Base-by-base conservation (phyloP, 2,113 vertebrate genomes). In the Balaenoptera acutorostrata region DNA sequence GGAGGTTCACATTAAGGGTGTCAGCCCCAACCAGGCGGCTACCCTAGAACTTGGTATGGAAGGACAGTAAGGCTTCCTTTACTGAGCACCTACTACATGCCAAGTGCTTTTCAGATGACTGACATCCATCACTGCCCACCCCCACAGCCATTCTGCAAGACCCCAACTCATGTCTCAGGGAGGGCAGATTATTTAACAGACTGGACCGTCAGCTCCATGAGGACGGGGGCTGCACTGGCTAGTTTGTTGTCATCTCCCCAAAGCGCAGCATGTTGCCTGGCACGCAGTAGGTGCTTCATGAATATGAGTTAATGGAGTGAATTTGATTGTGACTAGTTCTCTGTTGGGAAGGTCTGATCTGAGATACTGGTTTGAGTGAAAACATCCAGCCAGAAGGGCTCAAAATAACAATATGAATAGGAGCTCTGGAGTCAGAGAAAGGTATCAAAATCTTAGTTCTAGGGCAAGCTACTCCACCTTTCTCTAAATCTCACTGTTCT, bases 181-280 rank as follows among this genome's bases (percentile, higher is more conserved):
- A 78, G 10, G n/a, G 49, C 49, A 29, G 44, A 44, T 61, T 23
- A 63, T 15, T 39, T 63, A 25, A 6, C 1, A 46, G 44, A 49
- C 39, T 6, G 6, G 31, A 36, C 52, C 1, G 9, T 8, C 3
- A 86, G 61, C 25, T 10, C 49, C 5, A 0, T 0, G 33, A 83
- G n/a, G 59, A 0, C 5, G 17, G 20, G 55, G 18, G 11, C 14
- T 49, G 2, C 7, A 18, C 23, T 7, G 85, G 33, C 27, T 61
- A 52, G 33, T 23, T 8, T 7, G 44, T 9, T 11, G 21, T 4
- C 33, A 39, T 1, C 36, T 71, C 46, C 31, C 29, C 49, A n/a
- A 41, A 61, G 41, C n/a, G 41, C 21, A 14, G 74, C 49, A 9
- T 6, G 9, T 64, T 0, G n/a, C 55, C 15, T 3, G 9, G n/a